Base-by-base conservation (phyloP, 2,113 vertebrate genomes). In the Paradisaea rubra region DNA sequence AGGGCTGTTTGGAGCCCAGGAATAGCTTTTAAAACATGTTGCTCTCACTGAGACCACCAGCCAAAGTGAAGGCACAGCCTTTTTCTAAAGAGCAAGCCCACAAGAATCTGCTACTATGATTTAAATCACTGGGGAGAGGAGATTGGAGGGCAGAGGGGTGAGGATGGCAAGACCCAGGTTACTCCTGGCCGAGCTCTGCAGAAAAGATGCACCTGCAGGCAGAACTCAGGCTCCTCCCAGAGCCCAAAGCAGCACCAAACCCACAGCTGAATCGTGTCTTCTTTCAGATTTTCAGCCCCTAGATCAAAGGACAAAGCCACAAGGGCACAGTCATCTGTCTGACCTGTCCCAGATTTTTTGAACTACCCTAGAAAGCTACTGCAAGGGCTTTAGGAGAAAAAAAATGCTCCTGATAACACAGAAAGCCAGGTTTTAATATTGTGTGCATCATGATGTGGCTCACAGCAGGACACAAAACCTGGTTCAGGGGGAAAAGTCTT, bases 301-400 rank as follows among this genome's bases (percentile, higher is more conserved):
- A 27, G 15, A 91, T 82, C 78, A 82, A 53, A 81, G 14, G 35
- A 74, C 60, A 91, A 84, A 91, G 65, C 45, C 31, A 88, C 13
- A 78, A 86, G 77, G 64, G 68, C 60, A 74, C 45, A 73, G 54
- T 18, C 41, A 17, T 39, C 50, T 82, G 10, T 42, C 50, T 85
- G 53, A 76, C 79, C 71, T 89, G 90, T 21, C 74, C 45, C 63
- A 80, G 66, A 77, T 80, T 86, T 81, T 94, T 84, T 94, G 6
- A 96, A 82, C 63, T 68, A 45, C 14, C 15, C 28, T 57, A 15
- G 56, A 91, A 95, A 91, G 72, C 45, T 83, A 15, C 59, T 66
- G 49, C 27, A 74, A 82, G 41, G 49, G 19, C 11, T 94, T 89
- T 8, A 56, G 15, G 25, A 6, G 2, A 4, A 54, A 19, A 14